Base-by-base conservation (phyloP, 2,113 vertebrate species). In the Coregonus clupeaformis region DNA sequence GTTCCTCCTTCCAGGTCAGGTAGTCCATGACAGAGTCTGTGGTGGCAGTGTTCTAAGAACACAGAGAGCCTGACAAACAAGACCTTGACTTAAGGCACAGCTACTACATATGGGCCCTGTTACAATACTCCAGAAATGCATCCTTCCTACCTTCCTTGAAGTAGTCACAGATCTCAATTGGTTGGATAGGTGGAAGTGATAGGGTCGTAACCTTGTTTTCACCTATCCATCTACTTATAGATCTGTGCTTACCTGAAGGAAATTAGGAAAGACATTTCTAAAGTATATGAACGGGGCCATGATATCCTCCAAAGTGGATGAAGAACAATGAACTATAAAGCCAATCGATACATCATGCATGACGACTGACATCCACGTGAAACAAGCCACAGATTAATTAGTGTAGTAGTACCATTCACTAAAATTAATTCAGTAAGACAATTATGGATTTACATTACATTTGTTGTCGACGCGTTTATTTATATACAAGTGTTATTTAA, bases 51-150 rank as follows among this genome's bases (percentile, higher is more conserved):
- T 55, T 52, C 49, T 18, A 52, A 52, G 13, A 52, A 16, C 1
- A 59, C 55, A 59, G 14, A 1, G 71, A 67, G 79, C 42, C 16
- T 42, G 60, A 76, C 68, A 11, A 73, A 73, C 75, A 27, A 89
- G 82, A 93, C 80, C 84, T 91, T 88, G 91, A 93, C 87, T 85
- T 95, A 93, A 97, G 95, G 94, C 96, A 92, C 90, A 86, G 92
- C 89, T 90, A 93, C 92, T 89, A 90, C 90, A 91, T 79, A 91
- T 85, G 89, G 91, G 60, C 36, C 65, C 78, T 71, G 81, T 74
- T 80, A 71, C 67, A 52, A 52, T 5, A 52, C 49, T 52, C 49
- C 16, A 5, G 49, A 52, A 52, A 16, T 52, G 1, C 49, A 52
- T 16, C 49, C 49, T 52, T 52, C 49, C 49, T 16, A 16, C 49